A percentile compares a stretch with the other conserved stretches of the same genome.
These are phyloP conservation scores for Myripristis murdjan DNA, from an alignment of 2,797 vertebrate genomes.

Conservation along the genomic window DNA sequence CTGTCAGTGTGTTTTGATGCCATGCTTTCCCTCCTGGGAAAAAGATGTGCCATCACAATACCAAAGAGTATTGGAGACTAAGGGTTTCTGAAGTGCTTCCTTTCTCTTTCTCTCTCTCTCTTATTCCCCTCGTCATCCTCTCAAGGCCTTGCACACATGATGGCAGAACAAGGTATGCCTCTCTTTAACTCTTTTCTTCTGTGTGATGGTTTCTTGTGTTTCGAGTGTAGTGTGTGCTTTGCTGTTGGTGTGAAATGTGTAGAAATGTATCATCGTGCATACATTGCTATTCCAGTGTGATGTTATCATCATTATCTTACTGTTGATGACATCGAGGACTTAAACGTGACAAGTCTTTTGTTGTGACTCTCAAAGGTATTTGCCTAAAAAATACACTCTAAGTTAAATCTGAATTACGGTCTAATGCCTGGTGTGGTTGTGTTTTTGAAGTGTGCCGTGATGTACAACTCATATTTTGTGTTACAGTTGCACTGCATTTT, in stretches of 20 bases:
- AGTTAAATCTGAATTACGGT: not conserved
- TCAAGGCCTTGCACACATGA: conserved; percentile 97
- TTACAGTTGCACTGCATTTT: conserved; percentile 7
- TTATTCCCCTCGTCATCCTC: conserved; percentile 42
- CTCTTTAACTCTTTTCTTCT: conserved; percentile 12
- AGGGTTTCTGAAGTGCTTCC: conserved; percentile 65
- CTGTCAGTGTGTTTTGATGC: conserved; percentile 67
- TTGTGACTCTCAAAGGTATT: not conserved
- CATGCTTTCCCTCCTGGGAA: conserved; percentile 76
- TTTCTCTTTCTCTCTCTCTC: conserved; percentile 36
- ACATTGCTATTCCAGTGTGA: not conserved
- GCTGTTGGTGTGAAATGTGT: conserved; percentile 24
- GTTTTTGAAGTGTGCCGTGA: conserved; percentile 43
- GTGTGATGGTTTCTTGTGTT: not conserved
- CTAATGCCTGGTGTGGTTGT: conserved; percentile 4
- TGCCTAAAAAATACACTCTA: too few relatives aligned
- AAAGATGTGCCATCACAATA: conserved; percentile 85
- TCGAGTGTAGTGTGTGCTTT: conserved; percentile 20
- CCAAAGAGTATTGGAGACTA: conserved; percentile 73
- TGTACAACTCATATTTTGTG: not conserved
- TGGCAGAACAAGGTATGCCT: conserved; percentile 96
- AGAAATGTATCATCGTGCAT: not conserved
- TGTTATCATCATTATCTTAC: not conserved
- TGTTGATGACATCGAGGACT: not conserved
- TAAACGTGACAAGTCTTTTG: not conserved